Evolutionary conservation across 2,888 invertebrate species (phyloP).

Genomic region (Papilio gigon): DNA sequence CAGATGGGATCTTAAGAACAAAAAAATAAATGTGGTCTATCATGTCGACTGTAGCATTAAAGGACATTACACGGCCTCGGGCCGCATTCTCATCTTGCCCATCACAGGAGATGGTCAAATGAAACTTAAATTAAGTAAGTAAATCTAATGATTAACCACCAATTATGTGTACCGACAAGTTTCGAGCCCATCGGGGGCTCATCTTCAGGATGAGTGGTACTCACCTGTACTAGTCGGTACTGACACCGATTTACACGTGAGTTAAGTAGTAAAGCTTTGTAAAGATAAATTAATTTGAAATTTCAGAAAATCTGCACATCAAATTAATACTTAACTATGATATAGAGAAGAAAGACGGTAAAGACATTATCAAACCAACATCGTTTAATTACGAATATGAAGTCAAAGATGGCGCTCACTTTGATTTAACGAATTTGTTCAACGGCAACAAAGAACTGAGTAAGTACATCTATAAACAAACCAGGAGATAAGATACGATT

Average conservation of each 20-base stretch:
- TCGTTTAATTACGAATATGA: conserved; percentile 61
- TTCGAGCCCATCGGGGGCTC: no score
- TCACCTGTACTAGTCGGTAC: no score
- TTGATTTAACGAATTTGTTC: conserved; percentile 64
- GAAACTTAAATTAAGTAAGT: conserved; percentile 55
- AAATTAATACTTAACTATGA: conserved; percentile 49
- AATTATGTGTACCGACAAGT: conserved; percentile 14
- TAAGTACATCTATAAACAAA: conserved; percentile 53
- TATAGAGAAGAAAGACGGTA: conserved; percentile 57
- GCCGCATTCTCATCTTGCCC: conserved; percentile 65
- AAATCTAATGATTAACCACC: neutral
- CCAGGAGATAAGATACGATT: neutral
- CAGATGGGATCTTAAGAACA: conserved; percentile 59
- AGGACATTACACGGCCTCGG: conserved; percentile 56
- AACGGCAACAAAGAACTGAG: conserved; percentile 68
- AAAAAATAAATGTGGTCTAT: conserved; percentile 52
- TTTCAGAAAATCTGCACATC: conserved; percentile 46
- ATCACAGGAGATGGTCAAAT: conserved; percentile 66
- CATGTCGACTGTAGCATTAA: conserved; percentile 51
- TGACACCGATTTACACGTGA: no score
- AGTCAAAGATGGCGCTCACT: conserved; percentile 60
- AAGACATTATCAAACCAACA: conserved; percentile 58
- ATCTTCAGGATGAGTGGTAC: no score
- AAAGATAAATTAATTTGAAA: no score
- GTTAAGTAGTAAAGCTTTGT: no score